Conservation (phyloP, 2,888 invertebrate genomes). For the Seira sanloemensis region DNA sequence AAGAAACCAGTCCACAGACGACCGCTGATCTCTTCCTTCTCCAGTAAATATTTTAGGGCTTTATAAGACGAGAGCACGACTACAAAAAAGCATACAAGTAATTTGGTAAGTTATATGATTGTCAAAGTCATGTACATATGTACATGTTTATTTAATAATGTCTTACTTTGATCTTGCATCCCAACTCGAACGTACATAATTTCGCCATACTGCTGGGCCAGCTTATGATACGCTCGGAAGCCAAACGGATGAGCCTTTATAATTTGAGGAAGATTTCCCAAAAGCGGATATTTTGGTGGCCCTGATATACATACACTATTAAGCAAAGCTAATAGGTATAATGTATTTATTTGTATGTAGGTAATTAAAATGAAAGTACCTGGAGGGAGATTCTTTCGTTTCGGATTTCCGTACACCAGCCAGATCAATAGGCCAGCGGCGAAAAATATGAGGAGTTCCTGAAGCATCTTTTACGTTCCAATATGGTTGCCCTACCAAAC, state of each 20-base stretch:
- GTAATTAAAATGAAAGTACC: too few relatives aligned
- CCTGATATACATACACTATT: constrained; percentile 36
- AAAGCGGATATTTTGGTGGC: constrained; percentile 57
- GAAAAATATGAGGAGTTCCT: constrained; percentile 36
- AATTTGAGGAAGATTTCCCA: constrained; percentile 70
- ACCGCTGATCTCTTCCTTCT: constrained; percentile 65
- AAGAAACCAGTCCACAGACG: constrained; percentile 70
- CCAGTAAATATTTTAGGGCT: constrained; percentile 56
- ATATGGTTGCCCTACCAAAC: too few relatives aligned
- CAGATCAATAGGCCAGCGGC: constrained; percentile 29
- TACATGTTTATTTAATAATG: neutral
- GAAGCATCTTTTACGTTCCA: constrained; percentile 49
- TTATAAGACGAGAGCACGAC: constrained; percentile 66
- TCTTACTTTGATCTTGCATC: constrained; percentile 65
- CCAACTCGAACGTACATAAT: constrained; percentile 70
- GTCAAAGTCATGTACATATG: neutral
- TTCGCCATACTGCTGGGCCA: constrained; percentile 66
- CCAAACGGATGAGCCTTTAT: constrained; percentile 60
- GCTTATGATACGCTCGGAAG: constrained; percentile 64
- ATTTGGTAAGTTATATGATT: too few relatives aligned
- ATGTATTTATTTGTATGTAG: too few relatives aligned
- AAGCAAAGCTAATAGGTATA: too few relatives aligned
- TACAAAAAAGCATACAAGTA: constrained; percentile 14
- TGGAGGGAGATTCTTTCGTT: constrained; percentile 46
- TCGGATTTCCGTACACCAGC: neutral